Conservation (phyloP, 2,888 invertebrate genomes). For the Exephanes ischioxanthus region DNA sequence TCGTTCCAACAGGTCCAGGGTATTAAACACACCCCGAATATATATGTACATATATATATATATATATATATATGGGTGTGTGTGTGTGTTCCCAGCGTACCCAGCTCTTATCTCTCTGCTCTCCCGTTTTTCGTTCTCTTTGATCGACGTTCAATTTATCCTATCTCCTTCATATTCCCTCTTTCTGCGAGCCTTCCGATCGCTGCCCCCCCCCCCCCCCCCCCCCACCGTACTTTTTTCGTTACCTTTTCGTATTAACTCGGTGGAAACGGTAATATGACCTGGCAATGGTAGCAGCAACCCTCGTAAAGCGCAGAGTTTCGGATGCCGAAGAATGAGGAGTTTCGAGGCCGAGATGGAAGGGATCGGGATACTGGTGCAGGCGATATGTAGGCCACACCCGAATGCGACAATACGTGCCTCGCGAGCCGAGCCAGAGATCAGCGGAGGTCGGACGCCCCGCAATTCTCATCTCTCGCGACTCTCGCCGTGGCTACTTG, state of each 20-base stretch:
- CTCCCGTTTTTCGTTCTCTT: slow-evolving; percentile 32
- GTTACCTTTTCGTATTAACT: slow-evolving; percentile 33
- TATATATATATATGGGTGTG: not conserved
- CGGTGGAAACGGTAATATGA: slow-evolving; percentile 1
- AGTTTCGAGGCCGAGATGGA: slow-evolving; percentile 3
- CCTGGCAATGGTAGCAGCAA: slow-evolving; percentile 3
- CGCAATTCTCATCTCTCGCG: slow-evolving; percentile 60
- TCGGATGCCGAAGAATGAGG: not conserved
- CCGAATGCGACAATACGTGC: slow-evolving; percentile 83
- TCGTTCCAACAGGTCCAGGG: slow-evolving; percentile 65
- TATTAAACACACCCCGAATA: slow-evolving; percentile 58
- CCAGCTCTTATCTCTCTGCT: slow-evolving; percentile 29
- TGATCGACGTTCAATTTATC: slow-evolving; percentile 27
- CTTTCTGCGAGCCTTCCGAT: slow-evolving; percentile 3
- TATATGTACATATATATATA: not conserved
- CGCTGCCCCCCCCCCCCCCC: not conserved
- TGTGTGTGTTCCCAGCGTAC: slow-evolving; percentile 23
- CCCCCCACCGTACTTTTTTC: slow-evolving; percentile 18
- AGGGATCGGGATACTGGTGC: slow-evolving; percentile 73
- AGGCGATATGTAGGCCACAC: slow-evolving; percentile 80
- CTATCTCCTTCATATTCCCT: slow-evolving; percentile 6
- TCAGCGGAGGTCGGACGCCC: slow-evolving; percentile 64
- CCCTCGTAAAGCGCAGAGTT: not conserved
- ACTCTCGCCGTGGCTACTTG: not conserved
- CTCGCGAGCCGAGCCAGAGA: slow-evolving; percentile 74